Evolutionary conservation across 2,888 invertebrate species (phyloP), one percentile per base, ranked within the genome.

Genomic region (Coleophora deauratella): DNA sequence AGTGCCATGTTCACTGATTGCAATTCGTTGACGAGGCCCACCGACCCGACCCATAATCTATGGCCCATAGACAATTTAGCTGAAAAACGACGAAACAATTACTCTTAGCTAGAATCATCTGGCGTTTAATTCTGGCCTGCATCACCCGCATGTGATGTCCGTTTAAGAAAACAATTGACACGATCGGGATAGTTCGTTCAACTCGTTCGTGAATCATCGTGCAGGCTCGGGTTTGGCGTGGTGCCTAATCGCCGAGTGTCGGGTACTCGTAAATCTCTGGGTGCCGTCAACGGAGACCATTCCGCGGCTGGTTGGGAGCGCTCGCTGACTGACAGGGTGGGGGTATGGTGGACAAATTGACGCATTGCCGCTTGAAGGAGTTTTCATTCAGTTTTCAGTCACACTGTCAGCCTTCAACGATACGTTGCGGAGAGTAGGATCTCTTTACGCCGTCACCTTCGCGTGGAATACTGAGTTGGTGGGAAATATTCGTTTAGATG

Each of bases 131-230:
- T 54, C 52, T 52, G 47, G 54, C 53, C 62, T 56, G 56, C 69
- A 71, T 73, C 66, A 61, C 77, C 77, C 79, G 79, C 80, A 78
- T 80, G 70, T 69, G 67, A 72, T 69, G 61, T 66, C 68, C 72
- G 71, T 77, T 76, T 72, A 74, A 74, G 78, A 81, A 79, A 81
- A 81, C 82, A 80, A 82, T 82, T 80, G 81, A 68, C 68, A 68
- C 67, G 62, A 66, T 62, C 64, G 62, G 58, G 55, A 53, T 53
- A 52, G 65, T 64, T 64, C 62, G 63, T 69, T 81, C 77, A 78
- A 70, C 79, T 65, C 77, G 72, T 71, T 72, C 71, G 73, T 77
- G 80, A 75, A 73, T 76, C 77, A 77, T 73, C 69, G 71, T 62
- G 61, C 52, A 59, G 54, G 53, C 53, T 70, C 64, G 62, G 70